Conservation (phyloP, 2,113 vertebrate species). For the Pluvialis apricaria region DNA sequence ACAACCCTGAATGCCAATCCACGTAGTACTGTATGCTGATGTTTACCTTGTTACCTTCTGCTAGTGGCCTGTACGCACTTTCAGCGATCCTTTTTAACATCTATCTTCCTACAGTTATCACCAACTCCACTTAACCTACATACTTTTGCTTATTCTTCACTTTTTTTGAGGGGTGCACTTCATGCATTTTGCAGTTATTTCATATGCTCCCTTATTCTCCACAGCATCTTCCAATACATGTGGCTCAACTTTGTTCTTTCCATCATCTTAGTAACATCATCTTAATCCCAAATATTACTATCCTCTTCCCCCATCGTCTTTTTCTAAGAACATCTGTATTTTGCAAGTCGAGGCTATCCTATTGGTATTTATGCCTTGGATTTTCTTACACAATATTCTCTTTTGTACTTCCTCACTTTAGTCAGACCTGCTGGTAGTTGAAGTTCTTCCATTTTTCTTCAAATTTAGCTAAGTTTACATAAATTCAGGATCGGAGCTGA, state of each 20-base stretch:
- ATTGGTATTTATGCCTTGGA: neutral
- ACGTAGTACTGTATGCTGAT: neutral
- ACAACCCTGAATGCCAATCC: neutral
- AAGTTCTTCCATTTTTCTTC: neutral
- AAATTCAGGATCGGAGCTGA: neutral
- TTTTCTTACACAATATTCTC: neutral
- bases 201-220: neutral
- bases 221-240: neutral
- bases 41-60: neutral
- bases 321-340: neutral
- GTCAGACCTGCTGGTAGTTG: neutral
- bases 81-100: neutral
- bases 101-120: neutral
- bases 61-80: neutral
- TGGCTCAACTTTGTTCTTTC: neutral
- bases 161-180: neutral
- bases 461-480: neutral
- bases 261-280: neutral
- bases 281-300: neutral
- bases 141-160: neutral
- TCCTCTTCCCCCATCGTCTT: neutral
- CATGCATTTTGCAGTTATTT: neutral
- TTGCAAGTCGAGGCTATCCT: neutral
- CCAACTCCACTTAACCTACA: neutral
- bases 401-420: neutral